Evolutionary conservation across 35 echinoderm and acorn worm species (phyloP), one percentile per base, ranked within the genome.

Genomic region (Acanthaster planci): DNA sequence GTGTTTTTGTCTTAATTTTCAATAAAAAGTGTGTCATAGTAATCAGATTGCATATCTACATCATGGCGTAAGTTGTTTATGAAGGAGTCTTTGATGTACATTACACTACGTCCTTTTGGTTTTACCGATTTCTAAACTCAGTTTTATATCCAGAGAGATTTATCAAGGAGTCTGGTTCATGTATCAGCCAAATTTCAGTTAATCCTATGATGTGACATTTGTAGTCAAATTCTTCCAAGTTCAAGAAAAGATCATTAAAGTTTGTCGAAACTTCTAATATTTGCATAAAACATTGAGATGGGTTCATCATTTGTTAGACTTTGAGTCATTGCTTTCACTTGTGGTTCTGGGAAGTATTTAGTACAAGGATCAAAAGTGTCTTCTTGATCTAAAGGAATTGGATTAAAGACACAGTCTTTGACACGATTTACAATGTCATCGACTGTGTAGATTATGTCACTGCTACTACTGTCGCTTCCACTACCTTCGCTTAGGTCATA

Each of bases 391-490:
- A 68, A 34, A 68, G 14, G 23, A 30, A 34, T 68, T 34, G 60
- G 60, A 30, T 68, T 68, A 68, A 68, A 68, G 29, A 68, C 60
- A 27, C 60, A 68, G 34, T 68, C 60, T 9, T 35, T 19, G 60
- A 68, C 14, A 27, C 23, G 60, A 34, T 31, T 7, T 31, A 34
- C 12, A 21, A 34, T 68, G 60, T 68, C 60, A 68, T 8, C 29
- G 9, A 27, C 4, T 68, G 60, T n/a, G n/a, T n/a, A n/a, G n/a
- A n/a, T n/a, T n/a, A 30, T 68, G 42, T 27, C 60, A 68, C 19
- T 31, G 60, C 60, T 68, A 68, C 1, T 68, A 34, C 34, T 34
- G 23, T 68, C 5, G 34, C 60, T 68, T 68, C 10, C 34, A 47
- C 42, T 47, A 34, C 34, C 17, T 12, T 68, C 22, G 29, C 60